A percentile compares a stretch with the other conserved stretches of the same genome.
phyloP scores from a whole-genome alignment of 2,888 invertebrate species.

The Folsomia candida region DNA sequence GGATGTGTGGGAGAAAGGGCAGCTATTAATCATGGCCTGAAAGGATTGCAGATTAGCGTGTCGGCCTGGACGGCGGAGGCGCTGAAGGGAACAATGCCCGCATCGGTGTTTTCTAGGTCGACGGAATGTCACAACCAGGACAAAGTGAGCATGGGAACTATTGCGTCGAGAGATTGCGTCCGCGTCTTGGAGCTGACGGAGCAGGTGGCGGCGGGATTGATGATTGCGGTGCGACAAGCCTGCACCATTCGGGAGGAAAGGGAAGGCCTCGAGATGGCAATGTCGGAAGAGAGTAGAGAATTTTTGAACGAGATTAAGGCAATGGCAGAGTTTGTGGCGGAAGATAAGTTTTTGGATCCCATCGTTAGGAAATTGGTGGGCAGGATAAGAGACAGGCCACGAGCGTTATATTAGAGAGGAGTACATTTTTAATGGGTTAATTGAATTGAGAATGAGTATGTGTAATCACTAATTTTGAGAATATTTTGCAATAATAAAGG shows the following conservation, averaged over 20 bases:
- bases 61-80: slow-evolving; percentile 23
- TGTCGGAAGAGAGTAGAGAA: neutral
- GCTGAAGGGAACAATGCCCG: slow-evolving; percentile 18
- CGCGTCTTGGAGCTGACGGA: slow-evolving; percentile 14
- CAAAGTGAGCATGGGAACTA: slow-evolving; percentile 24
- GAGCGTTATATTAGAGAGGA: no score
- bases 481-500: no score
- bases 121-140: slow-evolving; percentile 21
- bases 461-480: no score
- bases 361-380: neutral
- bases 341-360: neutral
- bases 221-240: slow-evolving; percentile 14
- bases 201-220: slow-evolving; percentile 14
- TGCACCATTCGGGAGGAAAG: neutral
- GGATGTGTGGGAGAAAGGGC: neutral
- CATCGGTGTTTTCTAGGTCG: slow-evolving; percentile 16
- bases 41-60: slow-evolving; percentile 10
- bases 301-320: neutral
- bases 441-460: no score
- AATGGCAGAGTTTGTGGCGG: neutral
- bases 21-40: slow-evolving; percentile 15
- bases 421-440: no score
- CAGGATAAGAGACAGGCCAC: no score
- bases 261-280: neutral
- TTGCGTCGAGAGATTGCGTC: slow-evolving; percentile 16